Evolutionary conservation across 1,140 invertebrate genomes (phyloP).

Genomic region (Heliconius eleuchia): DNA sequence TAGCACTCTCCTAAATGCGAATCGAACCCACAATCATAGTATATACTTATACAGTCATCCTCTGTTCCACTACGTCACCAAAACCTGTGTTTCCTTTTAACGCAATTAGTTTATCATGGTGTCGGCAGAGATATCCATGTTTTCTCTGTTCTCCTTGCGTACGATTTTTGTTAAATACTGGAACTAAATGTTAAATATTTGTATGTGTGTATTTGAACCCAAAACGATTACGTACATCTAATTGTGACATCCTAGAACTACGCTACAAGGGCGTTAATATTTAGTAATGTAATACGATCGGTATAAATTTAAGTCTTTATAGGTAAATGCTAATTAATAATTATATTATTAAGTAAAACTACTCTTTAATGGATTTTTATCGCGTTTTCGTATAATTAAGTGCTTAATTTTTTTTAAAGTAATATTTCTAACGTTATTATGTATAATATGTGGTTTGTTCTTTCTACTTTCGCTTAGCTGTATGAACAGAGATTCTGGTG

Average conservation of each 20-base stretch:
- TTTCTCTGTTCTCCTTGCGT: too few relatives aligned
- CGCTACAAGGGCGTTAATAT: not conserved
- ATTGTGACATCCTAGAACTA: not conserved
- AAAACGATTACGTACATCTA: not conserved
- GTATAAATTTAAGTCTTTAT: not conserved
- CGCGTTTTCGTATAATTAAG: not conserved
- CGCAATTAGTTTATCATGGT: too few relatives aligned
- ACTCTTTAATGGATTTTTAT: conserved; percentile 3
- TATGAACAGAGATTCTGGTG: too few relatives aligned
- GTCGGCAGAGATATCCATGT: too few relatives aligned
- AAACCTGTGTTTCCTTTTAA: too few relatives aligned
- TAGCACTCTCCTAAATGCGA: too few relatives aligned
- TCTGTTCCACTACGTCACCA: too few relatives aligned
- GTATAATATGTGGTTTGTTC: not conserved
- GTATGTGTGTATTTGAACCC: not conserved
- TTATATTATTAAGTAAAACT: not conserved
- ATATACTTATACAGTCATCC: too few relatives aligned
- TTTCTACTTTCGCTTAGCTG: not conserved
- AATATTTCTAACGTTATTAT: not conserved
- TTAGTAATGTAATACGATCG: not conserved
- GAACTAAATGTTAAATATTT: not conserved
- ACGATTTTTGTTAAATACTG: too few relatives aligned
- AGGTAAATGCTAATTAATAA: not conserved
- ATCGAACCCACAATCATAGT: too few relatives aligned
- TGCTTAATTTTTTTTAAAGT: not conserved